Conservation (phyloP, 2,797 vertebrate species). For the Oryzias dopingdopingensis region DNA sequence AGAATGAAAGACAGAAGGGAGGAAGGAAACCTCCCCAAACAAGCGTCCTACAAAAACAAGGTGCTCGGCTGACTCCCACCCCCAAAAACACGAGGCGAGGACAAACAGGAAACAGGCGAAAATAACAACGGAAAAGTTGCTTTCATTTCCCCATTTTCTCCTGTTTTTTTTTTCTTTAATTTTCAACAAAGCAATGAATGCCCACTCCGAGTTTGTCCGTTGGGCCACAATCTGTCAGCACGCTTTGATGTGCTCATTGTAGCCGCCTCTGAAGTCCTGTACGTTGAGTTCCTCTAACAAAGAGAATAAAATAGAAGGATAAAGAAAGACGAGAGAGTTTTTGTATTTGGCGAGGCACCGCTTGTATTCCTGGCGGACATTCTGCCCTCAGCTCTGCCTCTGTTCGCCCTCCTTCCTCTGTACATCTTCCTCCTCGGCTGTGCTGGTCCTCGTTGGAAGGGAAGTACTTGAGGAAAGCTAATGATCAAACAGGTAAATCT, state of each 20-base stretch:
- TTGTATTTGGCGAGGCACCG: constrained; percentile 70
- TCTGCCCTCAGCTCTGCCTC: constrained; percentile 68
- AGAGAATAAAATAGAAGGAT: constrained; percentile 74
- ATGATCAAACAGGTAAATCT: constrained; percentile 74
- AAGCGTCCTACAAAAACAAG: constrained; percentile 64
- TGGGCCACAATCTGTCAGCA: constrained; percentile 72
- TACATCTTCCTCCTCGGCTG: constrained; percentile 32
- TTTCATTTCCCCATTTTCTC: constrained; percentile 60
- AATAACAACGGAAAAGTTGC: constrained; percentile 49
- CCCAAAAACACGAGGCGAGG: constrained; percentile 56
- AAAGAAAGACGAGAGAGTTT: constrained; percentile 68
- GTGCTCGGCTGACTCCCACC: constrained; percentile 56
- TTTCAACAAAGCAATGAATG: constrained; percentile 75
- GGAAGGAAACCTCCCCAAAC: constrained; percentile 63
- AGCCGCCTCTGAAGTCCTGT: constrained; percentile 71
- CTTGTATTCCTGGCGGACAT: constrained; percentile 72
- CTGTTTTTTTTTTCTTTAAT: constrained; percentile 49
- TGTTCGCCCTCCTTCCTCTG: constrained; percentile 38
- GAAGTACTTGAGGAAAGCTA: constrained; percentile 57
- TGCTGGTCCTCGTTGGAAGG: constrained; percentile 41
- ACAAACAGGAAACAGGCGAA: constrained; percentile 42
- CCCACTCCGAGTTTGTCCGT: constrained; percentile 70
- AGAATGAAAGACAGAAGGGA: constrained; percentile 50
- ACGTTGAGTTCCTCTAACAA: constrained; percentile 71
- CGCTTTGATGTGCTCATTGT: constrained; percentile 74